Evolutionary conservation across 2,113 vertebrate species (phyloP).

Genomic region (Pelusios castaneus): DNA sequence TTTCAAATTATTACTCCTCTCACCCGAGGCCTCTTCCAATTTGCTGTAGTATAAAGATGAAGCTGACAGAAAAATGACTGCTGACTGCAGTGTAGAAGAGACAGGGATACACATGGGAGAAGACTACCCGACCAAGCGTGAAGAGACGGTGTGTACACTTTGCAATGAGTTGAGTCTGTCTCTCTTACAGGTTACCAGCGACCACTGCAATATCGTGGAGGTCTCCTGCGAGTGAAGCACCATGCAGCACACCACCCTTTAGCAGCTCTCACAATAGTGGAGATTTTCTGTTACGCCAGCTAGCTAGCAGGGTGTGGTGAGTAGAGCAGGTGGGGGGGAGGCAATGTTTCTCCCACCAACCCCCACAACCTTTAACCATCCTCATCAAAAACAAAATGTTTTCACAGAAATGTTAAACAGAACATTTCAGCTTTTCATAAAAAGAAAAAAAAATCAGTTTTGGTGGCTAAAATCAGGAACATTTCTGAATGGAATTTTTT

Average conservation of each 20-base stretch:
- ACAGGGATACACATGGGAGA: background rate
- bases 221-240: no score
- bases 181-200: background rate
- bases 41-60: background rate
- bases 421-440: background rate
- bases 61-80: no score
- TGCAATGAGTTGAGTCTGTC: background rate
- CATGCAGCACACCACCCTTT: background rate
- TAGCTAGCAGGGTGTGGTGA: background rate
- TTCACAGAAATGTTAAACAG: background rate
- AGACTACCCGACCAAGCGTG: background rate
- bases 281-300: background rate
- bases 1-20: background rate
- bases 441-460: background rate
- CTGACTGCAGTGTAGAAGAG: background rate
- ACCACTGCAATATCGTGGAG: background rate
- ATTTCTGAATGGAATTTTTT: background rate
- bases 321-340: background rate
- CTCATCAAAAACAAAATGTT: background rate
- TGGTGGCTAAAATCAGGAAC: background rate
- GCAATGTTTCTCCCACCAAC: background rate
- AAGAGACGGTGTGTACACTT: background rate
- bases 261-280: background rate
- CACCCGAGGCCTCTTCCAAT: background rate
- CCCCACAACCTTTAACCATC: background rate